Evolutionary conservation across 2,888 invertebrate genomes (phyloP), one percentile per base, ranked within the genome.

Genomic region (Thymelicus lineola): DNA sequence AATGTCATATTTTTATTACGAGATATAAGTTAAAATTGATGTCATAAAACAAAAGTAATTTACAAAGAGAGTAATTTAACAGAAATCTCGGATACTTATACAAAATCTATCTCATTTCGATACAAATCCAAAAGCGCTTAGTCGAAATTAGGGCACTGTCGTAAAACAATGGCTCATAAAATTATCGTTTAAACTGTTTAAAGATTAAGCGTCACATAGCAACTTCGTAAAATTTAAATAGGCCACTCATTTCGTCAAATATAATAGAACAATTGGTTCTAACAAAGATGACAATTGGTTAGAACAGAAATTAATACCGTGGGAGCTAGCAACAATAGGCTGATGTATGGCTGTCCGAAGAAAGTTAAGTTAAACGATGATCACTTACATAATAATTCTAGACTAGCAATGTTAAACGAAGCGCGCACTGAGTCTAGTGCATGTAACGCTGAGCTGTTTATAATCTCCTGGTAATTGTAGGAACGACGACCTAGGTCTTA

Each of bases 381-480:
- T 42, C 42, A 6, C 42, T 12, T 42, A 9, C 42, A 45, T n/a
- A 28, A 42, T 65, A 65, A 28, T 50, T 63, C 28, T 48, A 48
- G n/a, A 20, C 65, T 60, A 67, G 61, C 46, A 64, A 48, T 55
- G 50, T 46, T 48, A 17, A 46, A 53, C 45, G 66, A 42, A 61
- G 38, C 60, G 63, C 72, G 60, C 70, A 71, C 66, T 72, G 80
- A 86, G 80, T 83, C 83, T 89, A 91, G 90, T 90, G 80, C 85
- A 89, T 85, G 78, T 66, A 81, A 71, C 86, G 84, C 82, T 79
- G 75, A 61, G 70, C 73, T 10, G 73, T 66, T 76, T 82, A 82
- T 92, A 89, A 66, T 74, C 75, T 77, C 91, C 90, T 92, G 81
- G 91, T 93, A 89, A 79, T 83, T 88, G 85, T 91, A 91, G 91